These are phyloP conservation scores for Macquaria australasica DNA, from an alignment of 2,113 vertebrate species.

Conservation along the genomic window DNA sequence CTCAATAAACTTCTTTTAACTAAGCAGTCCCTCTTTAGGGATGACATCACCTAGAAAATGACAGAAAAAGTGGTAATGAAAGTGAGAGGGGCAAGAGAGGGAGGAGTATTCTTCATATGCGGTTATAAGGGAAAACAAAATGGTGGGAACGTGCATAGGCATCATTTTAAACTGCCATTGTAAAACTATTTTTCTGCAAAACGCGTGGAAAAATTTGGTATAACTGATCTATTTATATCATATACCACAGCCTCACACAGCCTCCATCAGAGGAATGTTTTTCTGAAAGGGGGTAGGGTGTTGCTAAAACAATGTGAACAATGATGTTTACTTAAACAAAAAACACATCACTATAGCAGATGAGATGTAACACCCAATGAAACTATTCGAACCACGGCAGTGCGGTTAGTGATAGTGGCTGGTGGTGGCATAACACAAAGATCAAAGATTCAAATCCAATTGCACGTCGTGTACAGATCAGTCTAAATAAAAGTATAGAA, in stretches of 20 bases:
- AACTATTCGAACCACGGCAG: slow-evolving; percentile 22
- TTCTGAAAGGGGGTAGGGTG: slow-evolving; percentile 37
- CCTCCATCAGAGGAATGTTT: slow-evolving; percentile 51
- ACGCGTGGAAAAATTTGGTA: slow-evolving; percentile 54
- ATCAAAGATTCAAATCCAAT: slow-evolving; percentile 13
- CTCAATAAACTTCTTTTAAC: slow-evolving; percentile 73
- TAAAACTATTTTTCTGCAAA: slow-evolving; percentile 65
- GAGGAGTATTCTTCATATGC: slow-evolving; percentile 58
- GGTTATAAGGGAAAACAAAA: slow-evolving; percentile 60
- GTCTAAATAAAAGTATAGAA: slow-evolving; percentile 21
- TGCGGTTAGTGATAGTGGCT: slow-evolving; percentile 5
- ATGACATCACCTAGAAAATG: slow-evolving; percentile 75
- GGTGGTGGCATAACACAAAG: slow-evolving; percentile 9
- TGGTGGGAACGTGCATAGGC: slow-evolving; percentile 59
- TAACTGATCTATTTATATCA: slow-evolving; percentile 64
- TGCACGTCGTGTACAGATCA: slow-evolving; percentile 3
- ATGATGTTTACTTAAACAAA: slow-evolving; percentile 51
- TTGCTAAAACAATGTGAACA: slow-evolving; percentile 52
- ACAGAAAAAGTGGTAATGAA: slow-evolving; percentile 74
- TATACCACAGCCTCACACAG: slow-evolving; percentile 29
- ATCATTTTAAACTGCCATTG: slow-evolving; percentile 57
- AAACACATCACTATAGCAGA: slow-evolving; percentile 35
- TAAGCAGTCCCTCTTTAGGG: slow-evolving; percentile 59
- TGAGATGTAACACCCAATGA: slow-evolving; percentile 40
- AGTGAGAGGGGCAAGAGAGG: slow-evolving; percentile 62